Conservation (phyloP, 2,113 vertebrate species). For the Uropsilus gracilis region DNA sequence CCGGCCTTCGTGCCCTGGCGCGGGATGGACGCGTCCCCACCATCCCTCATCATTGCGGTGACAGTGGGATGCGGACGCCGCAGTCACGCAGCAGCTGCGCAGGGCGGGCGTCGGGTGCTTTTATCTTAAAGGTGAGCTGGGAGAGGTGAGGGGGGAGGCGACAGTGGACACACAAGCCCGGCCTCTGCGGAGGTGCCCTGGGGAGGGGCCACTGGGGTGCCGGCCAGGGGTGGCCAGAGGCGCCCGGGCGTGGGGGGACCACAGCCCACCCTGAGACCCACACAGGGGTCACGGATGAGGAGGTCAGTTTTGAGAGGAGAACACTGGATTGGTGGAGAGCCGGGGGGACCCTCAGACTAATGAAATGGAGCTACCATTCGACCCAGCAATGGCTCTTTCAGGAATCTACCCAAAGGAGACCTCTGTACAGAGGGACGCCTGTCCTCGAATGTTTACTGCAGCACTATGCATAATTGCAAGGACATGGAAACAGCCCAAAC, state of each 20-base stretch:
- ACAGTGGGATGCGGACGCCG: constrained; percentile 82
- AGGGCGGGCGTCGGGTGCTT: constrained; percentile 37
- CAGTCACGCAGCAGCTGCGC: constrained; percentile 80
- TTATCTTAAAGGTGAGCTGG: constrained; percentile 75
- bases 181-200: too few species aligned
- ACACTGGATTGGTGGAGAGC: constrained; percentile 15
- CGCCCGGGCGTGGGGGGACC: not conserved
- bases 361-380: too few species aligned
- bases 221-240: not conserved
- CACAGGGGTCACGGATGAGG: not conserved
- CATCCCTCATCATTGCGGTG: constrained; percentile 78
- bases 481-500: too few species aligned
- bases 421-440: too few species aligned
- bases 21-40: constrained; percentile 81
- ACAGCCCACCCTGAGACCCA: not conserved
- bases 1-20: constrained; percentile 60
- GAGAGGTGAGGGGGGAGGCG: constrained; percentile 15
- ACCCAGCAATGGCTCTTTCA: too few species aligned
- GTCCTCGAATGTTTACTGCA: too few species aligned
- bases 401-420: too few species aligned
- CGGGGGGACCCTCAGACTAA: too few species aligned
- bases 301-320: constrained; percentile 64
- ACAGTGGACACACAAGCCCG: too few species aligned
- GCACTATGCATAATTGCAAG: too few species aligned
- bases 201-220: not conserved